Percentiles rank a stretch among this genome's conserved stretches.
phyloP scores from a whole-genome alignment of 2,888 invertebrate species.

The Smittia aterrima region DNA sequence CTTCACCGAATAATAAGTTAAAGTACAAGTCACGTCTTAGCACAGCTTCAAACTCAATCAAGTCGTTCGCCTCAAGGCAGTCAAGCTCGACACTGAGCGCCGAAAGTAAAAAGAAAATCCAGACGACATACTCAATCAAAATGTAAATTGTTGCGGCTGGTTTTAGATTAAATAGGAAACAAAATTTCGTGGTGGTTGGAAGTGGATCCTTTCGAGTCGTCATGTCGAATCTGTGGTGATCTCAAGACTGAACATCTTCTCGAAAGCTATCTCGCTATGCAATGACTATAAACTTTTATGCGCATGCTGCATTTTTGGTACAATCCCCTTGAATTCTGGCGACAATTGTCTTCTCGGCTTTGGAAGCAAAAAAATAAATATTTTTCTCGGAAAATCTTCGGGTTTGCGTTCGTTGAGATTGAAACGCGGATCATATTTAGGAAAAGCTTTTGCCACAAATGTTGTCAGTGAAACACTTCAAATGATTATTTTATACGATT shows the following conservation, averaged over 20 bases:
- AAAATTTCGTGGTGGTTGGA: constrained; percentile 26
- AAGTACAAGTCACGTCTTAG: constrained; percentile 18
- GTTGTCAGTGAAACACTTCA: no score
- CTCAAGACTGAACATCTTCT: background rate
- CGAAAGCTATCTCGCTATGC: background rate
- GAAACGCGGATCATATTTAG: no score
- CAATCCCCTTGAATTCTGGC: background rate
- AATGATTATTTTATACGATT: no score
- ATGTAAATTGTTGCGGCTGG: constrained; percentile 6
- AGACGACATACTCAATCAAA: constrained; percentile 14
- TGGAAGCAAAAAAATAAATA: no score
- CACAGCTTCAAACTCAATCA: background rate
- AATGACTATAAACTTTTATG: background rate
- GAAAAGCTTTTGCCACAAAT: no score
- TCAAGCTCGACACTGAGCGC: constrained; percentile 24
- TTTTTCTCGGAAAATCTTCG: no score
- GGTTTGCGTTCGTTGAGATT: no score
- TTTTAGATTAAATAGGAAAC: constrained; percentile 12
- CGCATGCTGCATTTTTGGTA: background rate
- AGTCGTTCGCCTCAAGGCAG: background rate
- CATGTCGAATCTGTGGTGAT: background rate
- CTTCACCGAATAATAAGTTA: constrained; percentile 8
- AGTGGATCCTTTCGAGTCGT: constrained; percentile 10
- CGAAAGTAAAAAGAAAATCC: constrained; percentile 20
- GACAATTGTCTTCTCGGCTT: background rate